Conservation (phyloP, 2,113 vertebrate species). For the Platysternon megacephalum region DNA sequence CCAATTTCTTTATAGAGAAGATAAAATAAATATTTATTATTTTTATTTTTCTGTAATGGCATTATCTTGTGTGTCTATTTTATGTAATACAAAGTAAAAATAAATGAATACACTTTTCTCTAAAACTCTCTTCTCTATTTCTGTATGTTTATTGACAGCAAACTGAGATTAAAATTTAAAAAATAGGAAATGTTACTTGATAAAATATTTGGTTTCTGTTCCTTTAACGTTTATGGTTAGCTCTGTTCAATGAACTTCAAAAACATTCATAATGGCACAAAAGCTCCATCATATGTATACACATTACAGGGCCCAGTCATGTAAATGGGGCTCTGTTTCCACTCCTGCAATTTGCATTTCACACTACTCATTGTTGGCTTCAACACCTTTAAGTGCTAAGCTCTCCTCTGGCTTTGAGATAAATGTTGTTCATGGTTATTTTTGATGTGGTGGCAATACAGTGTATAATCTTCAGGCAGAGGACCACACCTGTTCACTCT, state of each 20-base stretch:
- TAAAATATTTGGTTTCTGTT: not conserved
- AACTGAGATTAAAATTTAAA: not conserved
- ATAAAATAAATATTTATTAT: not conserved
- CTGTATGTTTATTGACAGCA: not conserved
- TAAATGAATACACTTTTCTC: too few species aligned
- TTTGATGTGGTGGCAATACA: not conserved
- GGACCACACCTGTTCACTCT: accelerated
- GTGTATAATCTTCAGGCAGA: not conserved
- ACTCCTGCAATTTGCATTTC: not conserved
- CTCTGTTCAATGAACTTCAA: not conserved
- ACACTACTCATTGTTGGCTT: not conserved
- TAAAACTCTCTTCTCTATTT: not conserved
- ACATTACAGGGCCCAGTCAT: not conserved
- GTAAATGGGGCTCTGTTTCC: not conserved
- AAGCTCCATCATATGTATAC: not conserved
- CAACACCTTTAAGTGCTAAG: not conserved
- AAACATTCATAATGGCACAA: not conserved
- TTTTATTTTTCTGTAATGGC: not conserved
- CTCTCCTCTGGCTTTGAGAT: not conserved
- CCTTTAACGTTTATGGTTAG: not conserved
- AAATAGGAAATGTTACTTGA: not conserved
- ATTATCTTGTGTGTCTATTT: not conserved
- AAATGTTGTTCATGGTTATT: not conserved
- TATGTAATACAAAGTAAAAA: not conserved
- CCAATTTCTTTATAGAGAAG: not conserved